Evolutionary conservation across 2,888 invertebrate species (phyloP).

Genomic region (Trisateles emortualis): DNA sequence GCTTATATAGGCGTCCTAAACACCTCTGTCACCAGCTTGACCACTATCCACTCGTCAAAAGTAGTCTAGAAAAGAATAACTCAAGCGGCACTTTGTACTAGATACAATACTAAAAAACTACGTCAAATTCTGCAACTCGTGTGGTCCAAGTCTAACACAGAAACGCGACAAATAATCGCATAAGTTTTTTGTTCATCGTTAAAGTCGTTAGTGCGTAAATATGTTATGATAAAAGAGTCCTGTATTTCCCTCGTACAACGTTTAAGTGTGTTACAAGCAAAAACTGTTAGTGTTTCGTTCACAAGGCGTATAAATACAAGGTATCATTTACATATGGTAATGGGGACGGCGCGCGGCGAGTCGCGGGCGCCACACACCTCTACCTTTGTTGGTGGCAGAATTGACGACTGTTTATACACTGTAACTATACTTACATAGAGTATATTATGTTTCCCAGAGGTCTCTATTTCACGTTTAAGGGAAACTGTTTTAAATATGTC

Average conservation of each 20-base stretch:
- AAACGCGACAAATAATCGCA: constrained; percentile 38
- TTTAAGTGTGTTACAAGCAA: constrained; percentile 63
- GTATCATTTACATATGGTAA: constrained; percentile 77
- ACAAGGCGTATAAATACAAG: constrained; percentile 63
- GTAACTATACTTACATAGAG: no score
- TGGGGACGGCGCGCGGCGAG: constrained; percentile 61
- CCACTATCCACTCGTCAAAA: no score
- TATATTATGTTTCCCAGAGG: no score
- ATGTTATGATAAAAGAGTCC: constrained; percentile 42
- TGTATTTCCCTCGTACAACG: constrained; percentile 51
- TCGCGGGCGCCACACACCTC: constrained; percentile 58
- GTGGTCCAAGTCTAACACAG: constrained; percentile 36
- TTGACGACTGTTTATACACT: background rate
- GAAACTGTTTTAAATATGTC: no score
- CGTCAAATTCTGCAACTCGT: constrained; percentile 23
- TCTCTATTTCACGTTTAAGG: no score
- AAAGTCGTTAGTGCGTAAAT: constrained; percentile 45
- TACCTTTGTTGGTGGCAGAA: constrained; percentile 60
- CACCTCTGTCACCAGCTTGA: no score
- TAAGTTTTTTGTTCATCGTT: constrained; percentile 32
- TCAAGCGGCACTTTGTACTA: background rate
- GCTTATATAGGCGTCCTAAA: no score
- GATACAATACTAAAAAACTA: constrained; percentile 9
- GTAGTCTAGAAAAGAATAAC: no score
- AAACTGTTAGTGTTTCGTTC: constrained; percentile 70